phyloP scores from a whole-genome alignment of 2,113 vertebrate species.

The Dromiciops gliroides region DNA sequence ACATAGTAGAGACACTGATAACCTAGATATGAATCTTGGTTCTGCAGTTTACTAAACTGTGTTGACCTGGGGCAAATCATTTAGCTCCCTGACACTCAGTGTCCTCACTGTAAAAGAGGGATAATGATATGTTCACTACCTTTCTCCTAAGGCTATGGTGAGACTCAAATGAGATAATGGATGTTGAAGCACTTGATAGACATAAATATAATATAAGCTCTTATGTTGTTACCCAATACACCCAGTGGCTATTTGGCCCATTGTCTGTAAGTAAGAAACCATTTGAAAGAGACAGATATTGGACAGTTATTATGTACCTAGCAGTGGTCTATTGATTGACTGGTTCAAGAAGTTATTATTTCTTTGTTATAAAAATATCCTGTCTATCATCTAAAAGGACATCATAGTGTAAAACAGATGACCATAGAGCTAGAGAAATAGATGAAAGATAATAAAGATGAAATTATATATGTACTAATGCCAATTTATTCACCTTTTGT shows the following conservation, averaged over 20 bases:
- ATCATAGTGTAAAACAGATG: constrained; percentile 3
- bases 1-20: neutral
- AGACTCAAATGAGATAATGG: neutral
- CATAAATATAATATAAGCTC: neutral
- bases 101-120: neutral
- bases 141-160: neutral
- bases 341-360: constrained; percentile 35
- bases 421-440: neutral
- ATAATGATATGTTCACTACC: neutral
- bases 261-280: neutral
- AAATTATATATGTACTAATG: neutral
- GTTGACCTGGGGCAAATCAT: neutral
- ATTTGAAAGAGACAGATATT: neutral
- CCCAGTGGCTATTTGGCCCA: neutral
- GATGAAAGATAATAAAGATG: neutral
- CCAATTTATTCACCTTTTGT: neutral
- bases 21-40: neutral
- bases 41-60: neutral
- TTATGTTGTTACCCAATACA: neutral
- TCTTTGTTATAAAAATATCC: constrained; percentile 32
- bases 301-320: neutral
- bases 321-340: neutral
- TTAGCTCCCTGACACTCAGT: neutral
- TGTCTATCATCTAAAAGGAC: constrained; percentile 41
- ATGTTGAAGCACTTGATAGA: neutral